These are phyloP conservation scores for Glossophaga mutica DNA, from an alignment of 2,797 vertebrate species.

Conservation along the genomic window DNA sequence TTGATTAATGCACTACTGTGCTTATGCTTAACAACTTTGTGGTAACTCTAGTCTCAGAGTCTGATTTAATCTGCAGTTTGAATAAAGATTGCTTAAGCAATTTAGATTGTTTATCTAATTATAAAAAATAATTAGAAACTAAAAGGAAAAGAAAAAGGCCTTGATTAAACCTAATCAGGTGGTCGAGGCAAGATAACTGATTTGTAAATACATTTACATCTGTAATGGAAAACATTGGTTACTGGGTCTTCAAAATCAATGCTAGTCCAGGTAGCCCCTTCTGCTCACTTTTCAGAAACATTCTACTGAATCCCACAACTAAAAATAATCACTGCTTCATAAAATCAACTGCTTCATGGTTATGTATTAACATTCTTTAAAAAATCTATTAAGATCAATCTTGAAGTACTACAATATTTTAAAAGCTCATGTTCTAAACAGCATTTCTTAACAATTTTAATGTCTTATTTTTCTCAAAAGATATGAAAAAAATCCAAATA, in stretches of 20 bases:
- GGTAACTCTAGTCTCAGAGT: background rate
- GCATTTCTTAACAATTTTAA: background rate
- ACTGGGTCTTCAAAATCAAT: background rate
- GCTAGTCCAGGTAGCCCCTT: background rate
- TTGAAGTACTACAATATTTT: background rate
- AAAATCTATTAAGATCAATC: background rate
- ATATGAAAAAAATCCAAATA: background rate
- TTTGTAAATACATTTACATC: background rate
- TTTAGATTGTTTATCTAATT: background rate
- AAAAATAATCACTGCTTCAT: background rate
- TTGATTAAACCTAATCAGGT: slow-evolving; percentile 2
- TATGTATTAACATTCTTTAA: background rate
- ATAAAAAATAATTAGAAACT: slow-evolving; percentile 28
- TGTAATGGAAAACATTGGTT: background rate
- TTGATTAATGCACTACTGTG: background rate
- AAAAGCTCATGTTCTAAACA: background rate
- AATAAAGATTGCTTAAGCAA: slow-evolving; percentile 29
- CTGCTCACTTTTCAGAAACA: background rate
- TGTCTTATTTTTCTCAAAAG: background rate
- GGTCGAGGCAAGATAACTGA: background rate
- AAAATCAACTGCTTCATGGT: background rate
- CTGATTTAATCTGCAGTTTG: background rate
- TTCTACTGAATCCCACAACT: background rate
- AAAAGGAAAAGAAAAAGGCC: background rate
- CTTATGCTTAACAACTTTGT: background rate